Evolutionary conservation across 2,888 invertebrate genomes (phyloP).

Genomic region (Spisula subtruncata): DNA sequence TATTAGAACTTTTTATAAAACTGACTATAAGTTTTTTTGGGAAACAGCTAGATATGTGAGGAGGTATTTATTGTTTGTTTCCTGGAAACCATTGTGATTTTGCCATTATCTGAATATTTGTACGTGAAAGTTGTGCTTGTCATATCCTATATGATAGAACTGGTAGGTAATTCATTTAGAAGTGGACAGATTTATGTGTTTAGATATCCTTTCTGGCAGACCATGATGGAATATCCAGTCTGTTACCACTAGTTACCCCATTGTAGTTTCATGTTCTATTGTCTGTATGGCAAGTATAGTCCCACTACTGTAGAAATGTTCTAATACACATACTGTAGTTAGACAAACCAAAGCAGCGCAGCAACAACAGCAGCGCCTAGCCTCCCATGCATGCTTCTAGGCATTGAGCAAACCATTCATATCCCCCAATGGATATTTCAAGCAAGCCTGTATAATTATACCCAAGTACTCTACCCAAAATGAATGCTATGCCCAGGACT

Average conservation of each 20-base stretch:
- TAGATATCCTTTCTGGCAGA: slow-evolving; percentile 4
- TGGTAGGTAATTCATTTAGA: slow-evolving; percentile 10
- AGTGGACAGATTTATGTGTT: slow-evolving; percentile 23
- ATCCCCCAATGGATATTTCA: too few species aligned
- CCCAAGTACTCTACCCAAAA: too few species aligned
- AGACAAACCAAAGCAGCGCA: too few species aligned
- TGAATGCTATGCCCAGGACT: too few species aligned
- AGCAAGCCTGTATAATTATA: too few species aligned
- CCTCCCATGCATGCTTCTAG: too few species aligned
- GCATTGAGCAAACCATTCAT: too few species aligned
- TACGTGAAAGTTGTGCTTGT: neutral
- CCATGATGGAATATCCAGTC: slow-evolving; percentile 20
- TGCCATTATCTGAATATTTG: neutral
- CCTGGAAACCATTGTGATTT: neutral
- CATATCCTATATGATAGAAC: neutral
- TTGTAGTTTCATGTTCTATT: neutral
- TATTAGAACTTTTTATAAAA: neutral
- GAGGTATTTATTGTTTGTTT: neutral
- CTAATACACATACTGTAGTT: neutral
- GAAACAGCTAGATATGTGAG: neutral
- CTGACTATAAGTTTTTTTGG: neutral
- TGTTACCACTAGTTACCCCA: neutral
- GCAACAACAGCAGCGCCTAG: too few species aligned
- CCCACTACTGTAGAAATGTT: neutral
- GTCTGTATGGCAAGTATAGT: too few species aligned